Evolutionary conservation across 2,888 invertebrate species (phyloP).

Genomic region (Nebria salina): DNA sequence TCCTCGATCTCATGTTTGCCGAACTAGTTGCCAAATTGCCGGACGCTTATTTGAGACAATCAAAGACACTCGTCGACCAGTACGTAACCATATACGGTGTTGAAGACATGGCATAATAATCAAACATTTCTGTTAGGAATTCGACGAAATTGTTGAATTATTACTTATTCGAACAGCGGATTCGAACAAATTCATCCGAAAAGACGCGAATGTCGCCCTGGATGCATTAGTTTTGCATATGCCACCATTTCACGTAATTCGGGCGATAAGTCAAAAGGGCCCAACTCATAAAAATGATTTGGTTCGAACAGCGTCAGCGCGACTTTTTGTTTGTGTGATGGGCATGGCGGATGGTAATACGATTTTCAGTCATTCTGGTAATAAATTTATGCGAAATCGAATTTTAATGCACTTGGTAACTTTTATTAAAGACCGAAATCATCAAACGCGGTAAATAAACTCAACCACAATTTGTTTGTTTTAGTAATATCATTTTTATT

Average conservation of each 20-base stretch:
- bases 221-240: constrained; percentile 74
- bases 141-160: constrained; percentile 74
- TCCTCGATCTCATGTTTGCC: constrained; percentile 61
- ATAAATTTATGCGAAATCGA: constrained; percentile 65
- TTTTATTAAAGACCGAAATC: constrained; percentile 67
- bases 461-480: neutral
- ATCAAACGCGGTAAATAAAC: constrained; percentile 63
- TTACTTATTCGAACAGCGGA: constrained; percentile 77
- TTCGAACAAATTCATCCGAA: constrained; percentile 76
- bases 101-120: neutral
- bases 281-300: constrained; percentile 72
- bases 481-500: constrained; percentile 4
- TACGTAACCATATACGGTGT: constrained; percentile 51
- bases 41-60: constrained; percentile 61
- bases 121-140: constrained; percentile 66
- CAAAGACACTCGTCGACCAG: constrained; percentile 61
- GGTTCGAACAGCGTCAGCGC: constrained; percentile 73
- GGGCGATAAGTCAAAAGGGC: constrained; percentile 64
- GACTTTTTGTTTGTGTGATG: constrained; percentile 71
- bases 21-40: constrained; percentile 61
- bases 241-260: constrained; percentile 67
- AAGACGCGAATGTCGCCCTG: constrained; percentile 78
- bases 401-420: constrained; percentile 64
- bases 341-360: constrained; percentile 71
- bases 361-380: constrained; percentile 66